Evolutionary conservation across 35 echinoderm and acorn worm genomes (phyloP).

Genomic region (Ophiothrix spiculata): DNA sequence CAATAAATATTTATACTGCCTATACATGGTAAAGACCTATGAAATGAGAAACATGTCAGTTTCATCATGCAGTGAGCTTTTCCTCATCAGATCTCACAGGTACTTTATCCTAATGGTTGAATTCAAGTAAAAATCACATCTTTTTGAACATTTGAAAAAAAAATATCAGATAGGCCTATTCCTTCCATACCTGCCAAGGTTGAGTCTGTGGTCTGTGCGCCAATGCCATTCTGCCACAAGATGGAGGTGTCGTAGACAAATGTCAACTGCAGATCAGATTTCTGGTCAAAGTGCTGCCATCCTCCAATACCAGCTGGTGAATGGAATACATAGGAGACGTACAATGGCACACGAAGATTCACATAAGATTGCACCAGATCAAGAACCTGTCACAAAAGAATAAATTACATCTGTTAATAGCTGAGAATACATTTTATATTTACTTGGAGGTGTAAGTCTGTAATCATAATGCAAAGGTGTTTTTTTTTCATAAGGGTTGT

Average conservation of each 20-base stretch:
- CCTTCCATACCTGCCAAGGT: conserved; percentile 35
- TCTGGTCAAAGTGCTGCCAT: conserved; percentile 99
- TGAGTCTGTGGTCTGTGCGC: conserved; percentile 57
- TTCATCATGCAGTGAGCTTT: too few species aligned
- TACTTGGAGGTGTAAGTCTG: not conserved
- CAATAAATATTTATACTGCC: too few species aligned
- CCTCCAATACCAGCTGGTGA: conserved; percentile 87
- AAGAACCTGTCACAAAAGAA: conserved; percentile 50
- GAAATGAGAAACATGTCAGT: too few species aligned
- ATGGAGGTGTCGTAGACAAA: conserved; percentile 99
- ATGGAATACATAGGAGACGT: conserved; percentile 95
- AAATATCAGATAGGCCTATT: too few species aligned
- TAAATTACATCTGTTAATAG: not conserved
- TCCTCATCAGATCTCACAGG: too few species aligned
- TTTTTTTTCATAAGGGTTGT: too few species aligned
- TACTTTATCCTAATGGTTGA: too few species aligned
- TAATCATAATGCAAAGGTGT: not conserved
- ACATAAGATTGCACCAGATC: conserved; percentile 96
- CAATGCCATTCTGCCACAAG: conserved; percentile 96
- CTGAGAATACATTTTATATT: not conserved
- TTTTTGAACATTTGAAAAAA: too few species aligned
- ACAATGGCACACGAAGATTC: conserved; percentile 67
- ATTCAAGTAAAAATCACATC: too few species aligned
- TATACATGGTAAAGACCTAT: too few species aligned
- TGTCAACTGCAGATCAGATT: conserved; percentile 87